Evolutionary conservation across 1,140 invertebrate genomes (phyloP).

Genomic region (Leguminivora glycinivorella): DNA sequence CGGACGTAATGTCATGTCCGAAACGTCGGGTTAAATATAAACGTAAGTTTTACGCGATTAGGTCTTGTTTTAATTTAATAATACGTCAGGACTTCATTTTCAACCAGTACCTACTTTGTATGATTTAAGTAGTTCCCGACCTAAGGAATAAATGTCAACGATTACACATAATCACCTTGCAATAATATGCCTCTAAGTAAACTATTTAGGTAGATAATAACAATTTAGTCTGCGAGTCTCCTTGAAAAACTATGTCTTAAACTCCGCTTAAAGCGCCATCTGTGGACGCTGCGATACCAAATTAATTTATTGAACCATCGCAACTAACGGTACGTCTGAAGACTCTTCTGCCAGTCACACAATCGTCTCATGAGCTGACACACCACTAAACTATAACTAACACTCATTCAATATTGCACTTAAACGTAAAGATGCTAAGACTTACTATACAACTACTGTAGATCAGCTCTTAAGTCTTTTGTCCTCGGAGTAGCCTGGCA

Average conservation of each 20-base stretch:
- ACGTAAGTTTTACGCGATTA: too few species aligned
- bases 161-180: neutral
- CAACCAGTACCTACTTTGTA: too few species aligned
- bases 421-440: neutral
- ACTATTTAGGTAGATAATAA: neutral
- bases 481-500: constrained; percentile 40
- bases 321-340: constrained; percentile 66
- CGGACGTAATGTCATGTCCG: too few species aligned
- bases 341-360: constrained; percentile 62
- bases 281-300: constrained; percentile 50
- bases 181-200: neutral
- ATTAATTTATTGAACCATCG: constrained; percentile 71
- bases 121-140: too few species aligned
- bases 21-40: too few species aligned
- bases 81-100: too few species aligned
- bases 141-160: neutral
- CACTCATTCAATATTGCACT: neutral
- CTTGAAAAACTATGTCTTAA: neutral
- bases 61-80: too few species aligned
- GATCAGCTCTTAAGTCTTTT: constrained; percentile 41
- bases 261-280: constrained; percentile 26
- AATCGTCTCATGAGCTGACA: constrained; percentile 31
- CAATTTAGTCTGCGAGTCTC: neutral
- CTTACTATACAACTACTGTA: neutral
- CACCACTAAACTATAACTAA: constrained; percentile 27